A percentile compares a stretch with the other conserved stretches of the same genome.
These are phyloP conservation scores for Drosophila yooni DNA, from an alignment of 2,888 invertebrate genomes.

Conservation along the genomic window DNA sequence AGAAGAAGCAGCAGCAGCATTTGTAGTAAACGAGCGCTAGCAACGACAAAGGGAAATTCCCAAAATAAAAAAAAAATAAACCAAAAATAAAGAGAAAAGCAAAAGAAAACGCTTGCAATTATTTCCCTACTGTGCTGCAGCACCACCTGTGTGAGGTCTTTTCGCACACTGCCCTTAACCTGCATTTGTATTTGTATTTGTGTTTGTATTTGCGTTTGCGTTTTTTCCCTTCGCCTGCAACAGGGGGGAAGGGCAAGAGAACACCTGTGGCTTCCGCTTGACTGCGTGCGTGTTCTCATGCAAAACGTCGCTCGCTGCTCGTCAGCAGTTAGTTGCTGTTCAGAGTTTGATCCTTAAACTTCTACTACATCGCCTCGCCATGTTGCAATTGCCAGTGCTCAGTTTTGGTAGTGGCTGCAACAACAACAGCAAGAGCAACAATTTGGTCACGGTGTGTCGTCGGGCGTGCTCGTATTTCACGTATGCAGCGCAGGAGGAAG, in stretches of 20 bases:
- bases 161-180: slow-evolving; percentile 44
- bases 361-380: slow-evolving; percentile 37
- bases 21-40: slow-evolving; percentile 29
- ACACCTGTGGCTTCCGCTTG: slow-evolving; percentile 70
- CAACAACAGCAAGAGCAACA: slow-evolving; percentile 28
- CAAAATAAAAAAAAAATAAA: slow-evolving; percentile 13
- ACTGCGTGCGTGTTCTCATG: slow-evolving; percentile 34
- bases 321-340: slow-evolving; percentile 58
- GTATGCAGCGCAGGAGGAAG: slow-evolving; percentile 51
- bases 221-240: slow-evolving; percentile 3
- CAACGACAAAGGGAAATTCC: slow-evolving; percentile 65
- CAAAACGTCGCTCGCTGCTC: slow-evolving; percentile 24
- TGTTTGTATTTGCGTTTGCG: not conserved
- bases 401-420: slow-evolving; percentile 21
- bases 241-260: slow-evolving; percentile 5
- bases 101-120: slow-evolving; percentile 32
- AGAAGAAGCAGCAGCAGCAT: slow-evolving; percentile 7
- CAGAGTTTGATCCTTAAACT: slow-evolving; percentile 58
- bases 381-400: slow-evolving; percentile 61
- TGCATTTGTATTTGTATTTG: slow-evolving; percentile 13
- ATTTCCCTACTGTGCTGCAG: slow-evolving; percentile 17
- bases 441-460: slow-evolving; percentile 65
- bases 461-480: slow-evolving; percentile 65
- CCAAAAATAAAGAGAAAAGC: slow-evolving; percentile 29
- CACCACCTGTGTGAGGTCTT: slow-evolving; percentile 59